Conservation (phyloP, 2,888 invertebrate species). For the Drosophila nr. perissopoda region DNA sequence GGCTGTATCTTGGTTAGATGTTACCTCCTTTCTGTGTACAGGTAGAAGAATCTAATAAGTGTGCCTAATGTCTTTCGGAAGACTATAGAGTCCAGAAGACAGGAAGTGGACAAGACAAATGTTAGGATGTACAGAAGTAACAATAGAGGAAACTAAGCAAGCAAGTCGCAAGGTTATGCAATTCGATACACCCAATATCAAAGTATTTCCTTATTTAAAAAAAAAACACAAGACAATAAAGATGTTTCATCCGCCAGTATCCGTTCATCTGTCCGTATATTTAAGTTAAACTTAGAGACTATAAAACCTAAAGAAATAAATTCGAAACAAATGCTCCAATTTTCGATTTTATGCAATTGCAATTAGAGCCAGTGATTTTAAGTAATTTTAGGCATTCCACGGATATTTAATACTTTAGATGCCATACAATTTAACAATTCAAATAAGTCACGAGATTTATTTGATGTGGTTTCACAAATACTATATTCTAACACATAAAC, state of each 20-base stretch:
- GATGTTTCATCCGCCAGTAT: fast-evolving
- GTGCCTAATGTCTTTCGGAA: constrained; percentile 68
- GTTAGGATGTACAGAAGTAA: not conserved
- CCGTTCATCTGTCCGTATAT: not conserved
- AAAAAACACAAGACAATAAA: not conserved
- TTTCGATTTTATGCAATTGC: not conserved
- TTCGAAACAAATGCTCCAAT: not conserved
- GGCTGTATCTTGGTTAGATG: constrained; percentile 41
- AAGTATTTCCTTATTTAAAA: not conserved
- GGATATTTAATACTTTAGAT: not conserved
- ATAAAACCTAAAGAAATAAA: not conserved
- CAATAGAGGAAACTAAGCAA: not conserved
- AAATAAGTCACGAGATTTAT: not conserved
- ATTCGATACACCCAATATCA: not conserved
- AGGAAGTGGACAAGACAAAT: constrained; percentile 45
- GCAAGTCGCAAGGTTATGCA: not conserved
- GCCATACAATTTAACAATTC: not conserved
- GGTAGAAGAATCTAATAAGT: constrained; percentile 61
- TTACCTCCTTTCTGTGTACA: constrained; percentile 43
- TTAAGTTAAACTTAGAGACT: not conserved
- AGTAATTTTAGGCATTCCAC: not conserved
- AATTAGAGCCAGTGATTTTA: not conserved
- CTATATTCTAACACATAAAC: not conserved
- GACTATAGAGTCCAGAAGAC: constrained; percentile 54
- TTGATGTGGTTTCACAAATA: not conserved